These are phyloP conservation scores for Syngnathus acus DNA, from an alignment of 2,797 vertebrate species.

Conservation along the genomic window DNA sequence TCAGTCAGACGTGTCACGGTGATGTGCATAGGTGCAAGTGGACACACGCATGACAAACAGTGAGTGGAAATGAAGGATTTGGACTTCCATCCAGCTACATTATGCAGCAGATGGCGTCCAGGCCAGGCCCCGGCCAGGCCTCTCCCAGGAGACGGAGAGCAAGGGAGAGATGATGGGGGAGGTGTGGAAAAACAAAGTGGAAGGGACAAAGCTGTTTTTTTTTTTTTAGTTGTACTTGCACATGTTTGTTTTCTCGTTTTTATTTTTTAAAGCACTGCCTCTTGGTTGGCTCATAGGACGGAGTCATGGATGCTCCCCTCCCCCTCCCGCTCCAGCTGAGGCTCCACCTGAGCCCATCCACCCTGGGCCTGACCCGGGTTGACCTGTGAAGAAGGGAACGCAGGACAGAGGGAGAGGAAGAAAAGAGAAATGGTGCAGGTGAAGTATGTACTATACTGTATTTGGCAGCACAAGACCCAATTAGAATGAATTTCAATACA, in stretches of 20 bases:
- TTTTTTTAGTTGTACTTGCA: conserved; percentile 32
- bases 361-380: conserved; percentile 59
- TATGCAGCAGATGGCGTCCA: conserved; percentile 79
- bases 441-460: conserved; percentile 12
- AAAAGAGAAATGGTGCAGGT: conserved; percentile 25
- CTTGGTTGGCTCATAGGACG: conserved; percentile 10
- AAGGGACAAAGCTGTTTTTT: conserved; percentile 62
- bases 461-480: background rate
- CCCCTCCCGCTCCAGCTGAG: conserved; percentile 56
- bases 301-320: conserved; percentile 2
- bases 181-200: conserved; percentile 42
- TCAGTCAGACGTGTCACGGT: conserved; percentile 11
- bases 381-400: conserved; percentile 37
- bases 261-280: conserved; percentile 29
- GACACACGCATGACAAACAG: conserved; percentile 65
- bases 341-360: conserved; percentile 71
- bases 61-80: conserved; percentile 79
- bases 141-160: conserved; percentile 62
- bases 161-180: conserved; percentile 52
- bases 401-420: conserved; percentile 29
- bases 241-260: conserved; percentile 47
- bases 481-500: background rate
- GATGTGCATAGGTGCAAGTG: conserved; percentile 18
- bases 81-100: conserved; percentile 77
- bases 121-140: conserved; percentile 71